Evolutionary conservation across 2,888 invertebrate species (phyloP).

Genomic region (Sminthurinus aureus): DNA sequence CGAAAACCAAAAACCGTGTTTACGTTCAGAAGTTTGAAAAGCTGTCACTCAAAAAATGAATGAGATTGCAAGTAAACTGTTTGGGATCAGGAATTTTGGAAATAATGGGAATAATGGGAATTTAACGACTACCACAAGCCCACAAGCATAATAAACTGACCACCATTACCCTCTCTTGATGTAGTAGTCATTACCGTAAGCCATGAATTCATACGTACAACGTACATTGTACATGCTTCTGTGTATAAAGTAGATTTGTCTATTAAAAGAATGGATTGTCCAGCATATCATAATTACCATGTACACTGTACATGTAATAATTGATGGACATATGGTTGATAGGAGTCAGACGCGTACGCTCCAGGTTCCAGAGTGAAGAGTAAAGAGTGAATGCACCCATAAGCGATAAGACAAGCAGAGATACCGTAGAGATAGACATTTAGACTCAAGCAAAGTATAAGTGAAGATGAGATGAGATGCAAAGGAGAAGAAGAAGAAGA

Average conservation of each 20-base stretch:
- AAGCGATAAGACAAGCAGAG: slow-evolving; percentile 12
- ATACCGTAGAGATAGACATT: background rate
- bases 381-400: slow-evolving; percentile 24
- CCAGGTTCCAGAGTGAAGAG: background rate
- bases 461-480: background rate
- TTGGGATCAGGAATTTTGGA: background rate
- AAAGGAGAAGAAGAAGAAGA: background rate
- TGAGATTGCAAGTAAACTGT: background rate
- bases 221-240: no score
- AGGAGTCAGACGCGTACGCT: background rate
- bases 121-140: background rate
- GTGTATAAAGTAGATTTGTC: no score
- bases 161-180: background rate
- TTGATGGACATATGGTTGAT: slow-evolving; percentile 16
- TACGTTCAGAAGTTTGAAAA: no score
- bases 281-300: background rate
- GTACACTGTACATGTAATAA: background rate
- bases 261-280: background rate
- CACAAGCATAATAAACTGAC: background rate
- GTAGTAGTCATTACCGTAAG: no score
- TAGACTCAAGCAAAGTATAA: background rate
- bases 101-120: background rate
- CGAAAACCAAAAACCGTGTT: no score
- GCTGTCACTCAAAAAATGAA: background rate
- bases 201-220: background rate